Evolutionary conservation across 2,888 invertebrate genomes (phyloP).

Genomic region (Cataglyphis altisquamis): DNA sequence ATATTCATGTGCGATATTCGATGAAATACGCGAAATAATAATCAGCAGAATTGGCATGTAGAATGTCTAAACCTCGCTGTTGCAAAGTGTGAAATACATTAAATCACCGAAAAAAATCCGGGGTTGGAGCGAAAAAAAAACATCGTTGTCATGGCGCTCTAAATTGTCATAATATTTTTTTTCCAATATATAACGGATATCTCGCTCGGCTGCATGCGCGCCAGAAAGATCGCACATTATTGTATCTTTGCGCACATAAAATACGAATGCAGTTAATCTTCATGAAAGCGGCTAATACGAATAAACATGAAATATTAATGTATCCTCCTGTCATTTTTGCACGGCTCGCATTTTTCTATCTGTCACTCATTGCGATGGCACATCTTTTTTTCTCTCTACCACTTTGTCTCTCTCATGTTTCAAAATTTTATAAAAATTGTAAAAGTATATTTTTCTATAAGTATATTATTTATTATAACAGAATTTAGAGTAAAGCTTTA

Average conservation of each 20-base stretch:
- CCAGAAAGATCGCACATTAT: slow-evolving; percentile 43
- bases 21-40: slow-evolving; percentile 44
- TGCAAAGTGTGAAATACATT: slow-evolving; percentile 53
- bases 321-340: slow-evolving; percentile 23
- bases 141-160: slow-evolving; percentile 48
- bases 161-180: slow-evolving; percentile 57
- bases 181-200: slow-evolving; percentile 48
- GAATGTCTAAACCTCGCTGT: slow-evolving; percentile 39
- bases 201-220: background rate
- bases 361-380: slow-evolving; percentile 25
- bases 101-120: slow-evolving; percentile 34
- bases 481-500: background rate
- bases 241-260: slow-evolving; percentile 51
- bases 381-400: background rate
- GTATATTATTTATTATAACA: slow-evolving; percentile 13
- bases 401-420: background rate
- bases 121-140: slow-evolving; percentile 33
- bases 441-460: background rate
- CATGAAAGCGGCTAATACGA: slow-evolving; percentile 49
- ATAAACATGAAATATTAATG: slow-evolving; percentile 54
- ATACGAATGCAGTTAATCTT: slow-evolving; percentile 54
- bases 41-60: slow-evolving; percentile 38
- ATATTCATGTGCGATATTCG: slow-evolving; percentile 32
- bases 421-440: slow-evolving; percentile 21
- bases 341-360: slow-evolving; percentile 18